Conservation (phyloP, 2,888 invertebrate genomes). For the Notodonta dromedarius region DNA sequence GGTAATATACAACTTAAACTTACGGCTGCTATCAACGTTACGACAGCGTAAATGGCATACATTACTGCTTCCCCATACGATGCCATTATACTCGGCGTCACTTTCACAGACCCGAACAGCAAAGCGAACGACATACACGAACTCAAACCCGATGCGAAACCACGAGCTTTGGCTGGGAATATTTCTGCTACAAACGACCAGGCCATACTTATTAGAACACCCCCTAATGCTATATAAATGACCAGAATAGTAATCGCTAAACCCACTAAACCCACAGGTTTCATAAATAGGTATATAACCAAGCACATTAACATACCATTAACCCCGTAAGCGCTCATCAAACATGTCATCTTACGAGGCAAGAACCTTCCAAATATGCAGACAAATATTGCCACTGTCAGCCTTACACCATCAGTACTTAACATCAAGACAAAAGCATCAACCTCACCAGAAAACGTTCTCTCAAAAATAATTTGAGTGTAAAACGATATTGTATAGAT, state of each 20-base stretch:
- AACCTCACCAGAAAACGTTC: conserved; percentile 49
- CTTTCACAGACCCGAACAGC: conserved; percentile 54
- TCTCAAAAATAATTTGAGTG: conserved; percentile 49
- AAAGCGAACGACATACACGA: conserved; percentile 49
- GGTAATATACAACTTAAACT: conserved; percentile 52
- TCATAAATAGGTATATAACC: conserved; percentile 41
- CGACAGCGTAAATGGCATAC: conserved; percentile 46
- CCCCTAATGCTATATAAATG: conserved; percentile 45
- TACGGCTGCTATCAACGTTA: conserved; percentile 41
- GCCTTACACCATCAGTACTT: conserved; percentile 49
- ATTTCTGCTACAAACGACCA: conserved; percentile 62
- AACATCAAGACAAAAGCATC: conserved; percentile 55
- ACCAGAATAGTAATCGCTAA: conserved; percentile 46
- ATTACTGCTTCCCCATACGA: conserved; percentile 46
- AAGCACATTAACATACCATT: conserved; percentile 39
- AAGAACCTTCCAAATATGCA: conserved; percentile 46
- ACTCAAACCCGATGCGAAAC: conserved; percentile 56
- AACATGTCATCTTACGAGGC: conserved; percentile 47
- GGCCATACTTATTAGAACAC: conserved; percentile 43
- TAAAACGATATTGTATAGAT: conserved; percentile 57
- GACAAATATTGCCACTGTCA: conserved; percentile 31
- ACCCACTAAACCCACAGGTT: conserved; percentile 42
- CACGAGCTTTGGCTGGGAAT: conserved; percentile 56
- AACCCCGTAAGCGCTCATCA: conserved; percentile 40
- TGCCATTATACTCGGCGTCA: conserved; percentile 48